Base-by-base conservation (phyloP, 2,113 vertebrate species). In the Actenoides hombroni region DNA sequence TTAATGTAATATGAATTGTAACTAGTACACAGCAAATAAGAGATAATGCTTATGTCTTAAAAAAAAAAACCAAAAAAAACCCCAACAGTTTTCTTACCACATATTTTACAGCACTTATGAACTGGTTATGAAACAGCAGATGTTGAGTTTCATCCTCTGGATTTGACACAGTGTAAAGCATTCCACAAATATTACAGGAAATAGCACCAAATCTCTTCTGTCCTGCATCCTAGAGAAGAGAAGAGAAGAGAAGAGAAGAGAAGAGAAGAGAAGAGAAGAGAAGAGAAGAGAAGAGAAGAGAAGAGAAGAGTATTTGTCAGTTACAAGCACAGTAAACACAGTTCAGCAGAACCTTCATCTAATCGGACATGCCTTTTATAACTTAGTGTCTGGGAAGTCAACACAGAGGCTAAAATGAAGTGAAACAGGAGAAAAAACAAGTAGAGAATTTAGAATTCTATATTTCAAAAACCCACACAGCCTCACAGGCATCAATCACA, bases 131-230 rank as follows among this genome's bases (percentile, higher is more conserved):
- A 96, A 99, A 99, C 54, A 99, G 98, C 37, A 99, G 97, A 95
- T 99, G 99, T 53, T 99, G 99, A 40, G 99, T 98, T 97, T 99
- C 99, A 91, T 99, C 99, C 89, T 99, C 99, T 11, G 99, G 98
- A 96, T 99, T 99, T 96, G 99, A 98, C 46, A 98, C 99, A 26
- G 99, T 99, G 84, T 99, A 99, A 75, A 99, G 98, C 99, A 99
- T 99, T 96, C 99, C 99, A 98, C 99, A 99, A 92, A 99, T 98
- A 83, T 97, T 98, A 97, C 99, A 99, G 86, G 99, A 98, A 97
- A 99, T 98, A 9, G 99, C 99, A 95, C 99, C 99, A 97, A 99
- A 99, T 90, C 99, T 98, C 97, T 99, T 99, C 96, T 99, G 99
- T 73, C 98, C 99, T 69, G 98, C 98, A 95, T 99, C 99, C 99